A percentile compares a stretch with the other conserved stretches of the same genome.
Conservation (phyloP, 1,140 invertebrate species). For the Cydia strobilella region DNA sequence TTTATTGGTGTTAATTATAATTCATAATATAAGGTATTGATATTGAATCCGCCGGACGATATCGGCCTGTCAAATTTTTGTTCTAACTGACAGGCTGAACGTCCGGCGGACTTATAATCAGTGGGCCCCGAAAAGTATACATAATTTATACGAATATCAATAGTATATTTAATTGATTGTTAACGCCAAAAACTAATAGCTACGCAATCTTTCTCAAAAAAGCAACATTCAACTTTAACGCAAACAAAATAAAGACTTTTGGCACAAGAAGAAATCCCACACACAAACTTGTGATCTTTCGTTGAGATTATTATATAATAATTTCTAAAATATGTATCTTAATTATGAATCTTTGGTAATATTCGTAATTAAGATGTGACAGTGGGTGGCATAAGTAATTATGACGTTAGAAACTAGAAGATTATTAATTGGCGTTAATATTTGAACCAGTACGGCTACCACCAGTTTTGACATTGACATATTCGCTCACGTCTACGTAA, state of each 20-base stretch:
- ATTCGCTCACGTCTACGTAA: too few species aligned
- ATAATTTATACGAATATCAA: neutral
- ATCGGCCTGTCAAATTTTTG: too few species aligned
- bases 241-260: neutral
- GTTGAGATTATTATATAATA: neutral
- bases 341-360: neutral
- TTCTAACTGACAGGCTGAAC: too few species aligned
- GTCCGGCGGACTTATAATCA: too few species aligned
- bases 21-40: too few species aligned
- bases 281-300: neutral
- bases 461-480: too few species aligned
- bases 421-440: too few species aligned
- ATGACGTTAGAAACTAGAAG: neutral
- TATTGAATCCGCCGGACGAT: too few species aligned
- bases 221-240: neutral
- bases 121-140: too few species aligned
- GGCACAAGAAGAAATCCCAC: neutral
- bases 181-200: neutral
- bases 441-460: too few species aligned
- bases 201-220: neutral
- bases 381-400: constrained; percentile 1
- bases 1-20: too few species aligned
- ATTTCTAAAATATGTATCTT: neutral
- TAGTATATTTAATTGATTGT: constrained; percentile 1
- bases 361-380: neutral